Evolutionary conservation across 2,888 invertebrate genomes (phyloP), one percentile per base, ranked within the genome.

Genomic region (Perdita meconis): DNA sequence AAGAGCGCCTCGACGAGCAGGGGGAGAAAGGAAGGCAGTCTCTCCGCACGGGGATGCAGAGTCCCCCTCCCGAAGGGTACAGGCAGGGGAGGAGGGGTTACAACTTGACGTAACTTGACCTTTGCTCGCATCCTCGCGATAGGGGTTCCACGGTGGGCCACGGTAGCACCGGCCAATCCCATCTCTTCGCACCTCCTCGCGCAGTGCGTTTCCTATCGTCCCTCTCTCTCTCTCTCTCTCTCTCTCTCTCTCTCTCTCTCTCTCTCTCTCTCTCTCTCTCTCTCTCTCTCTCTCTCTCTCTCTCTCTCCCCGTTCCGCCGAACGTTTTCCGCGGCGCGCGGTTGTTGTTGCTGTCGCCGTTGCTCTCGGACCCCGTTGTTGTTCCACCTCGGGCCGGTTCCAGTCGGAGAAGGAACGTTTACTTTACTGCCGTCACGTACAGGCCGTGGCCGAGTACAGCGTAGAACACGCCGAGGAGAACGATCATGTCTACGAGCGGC

Each of bases 351-450:
- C 57, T 8, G 67, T 40, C 22, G 34, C 36, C 36, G 53, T 34
- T 69, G 34, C 57, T 8, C 44, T 34, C 16, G 36, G 44, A 19
- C 19, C n/a, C 56, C 16, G 75, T n/a, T 13, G 78, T 51, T 61
- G 75, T 64, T 78, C 65, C 56, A 59, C 40, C 42, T 70, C 34
- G 47, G 74, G 78, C 73, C 72, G 74, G 78, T 73, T 72, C 72
- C 74, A 57, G n/a, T n/a, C n/a, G n/a, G n/a, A n/a, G n/a, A n/a
- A 64, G 76, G 74, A 82, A 79, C 85, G 87, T 89, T 89, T 88
- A 87, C 86, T 90, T 90, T 89, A 90, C 88, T 86, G 75, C 86
- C 86, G 85, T 88, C 87, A 87, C 87, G 88, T 88, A 83, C 81
- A 84, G 76, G 59, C 80, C 74, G 74, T 63, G 77, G 81, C 81